Percentiles rank a stretch among this genome's conserved stretches.
Evolutionary conservation across 2,888 invertebrate species (phyloP).

Genomic region (Epinotia brunnichana): DNA sequence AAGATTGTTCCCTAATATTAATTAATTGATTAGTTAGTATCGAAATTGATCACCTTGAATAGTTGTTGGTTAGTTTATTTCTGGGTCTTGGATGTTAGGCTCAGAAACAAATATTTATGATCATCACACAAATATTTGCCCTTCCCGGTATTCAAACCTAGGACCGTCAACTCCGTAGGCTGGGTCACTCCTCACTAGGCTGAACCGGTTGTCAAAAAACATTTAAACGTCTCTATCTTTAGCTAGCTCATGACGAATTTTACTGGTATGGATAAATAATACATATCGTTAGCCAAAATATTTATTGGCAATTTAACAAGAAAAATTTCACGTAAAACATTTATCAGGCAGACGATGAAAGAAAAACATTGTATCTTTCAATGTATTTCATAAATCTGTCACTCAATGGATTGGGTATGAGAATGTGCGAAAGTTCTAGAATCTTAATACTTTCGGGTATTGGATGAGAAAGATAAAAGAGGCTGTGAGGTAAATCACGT

Average conservation of each 20-base stretch:
- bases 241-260: conserved; percentile 5
- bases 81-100: too few relatives aligned
- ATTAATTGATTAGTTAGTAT: too few relatives aligned
- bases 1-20: too few relatives aligned
- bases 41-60: too few relatives aligned
- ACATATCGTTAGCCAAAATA: conserved; percentile 11
- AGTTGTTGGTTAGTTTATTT: too few relatives aligned
- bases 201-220: too few relatives aligned
- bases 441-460: background rate
- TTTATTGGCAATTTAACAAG: conserved; percentile 3
- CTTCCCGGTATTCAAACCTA: too few relatives aligned
- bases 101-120: too few relatives aligned
- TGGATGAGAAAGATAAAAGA: background rate
- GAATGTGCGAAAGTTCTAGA: background rate
- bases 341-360: conserved; percentile 10
- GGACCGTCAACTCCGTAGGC: too few relatives aligned
- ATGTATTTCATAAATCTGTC: conserved; percentile 7
- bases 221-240: background rate
- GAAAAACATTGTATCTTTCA: conserved; percentile 16
- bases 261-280: background rate
- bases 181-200: too few relatives aligned
- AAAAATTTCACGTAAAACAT: conserved; percentile 20
- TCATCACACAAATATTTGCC: too few relatives aligned
- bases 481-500: background rate
- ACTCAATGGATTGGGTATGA: background rate